Evolutionary conservation across 92 coral and sea anemone genomes (phyloP).

Genomic region (Zoanthus solanderi): DNA sequence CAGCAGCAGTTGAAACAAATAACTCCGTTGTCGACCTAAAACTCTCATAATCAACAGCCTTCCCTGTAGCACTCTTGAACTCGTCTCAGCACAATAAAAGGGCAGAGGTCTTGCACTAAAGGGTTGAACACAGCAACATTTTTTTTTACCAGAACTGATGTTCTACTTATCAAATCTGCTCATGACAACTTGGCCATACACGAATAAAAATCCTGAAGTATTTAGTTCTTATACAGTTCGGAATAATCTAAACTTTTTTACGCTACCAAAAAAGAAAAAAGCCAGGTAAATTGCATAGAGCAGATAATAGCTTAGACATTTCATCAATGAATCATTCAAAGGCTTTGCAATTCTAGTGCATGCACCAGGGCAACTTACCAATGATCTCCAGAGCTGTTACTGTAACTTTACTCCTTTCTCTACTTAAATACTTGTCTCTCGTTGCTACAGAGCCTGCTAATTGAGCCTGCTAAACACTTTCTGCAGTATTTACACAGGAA

Average conservation of each 20-base stretch:
- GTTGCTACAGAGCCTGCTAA: not conserved
- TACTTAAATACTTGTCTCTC: not conserved
- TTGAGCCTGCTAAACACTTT: not conserved
- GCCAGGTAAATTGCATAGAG: constrained; percentile 12
- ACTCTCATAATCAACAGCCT: constrained; percentile 26
- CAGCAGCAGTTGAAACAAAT: constrained; percentile 16
- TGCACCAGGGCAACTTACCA: too few relatives aligned
- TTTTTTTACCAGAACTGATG: not conserved
- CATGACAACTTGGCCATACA: not conserved
- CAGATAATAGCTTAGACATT: not conserved
- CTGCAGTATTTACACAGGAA: constrained; percentile 20
- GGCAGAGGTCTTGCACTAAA: not conserved
- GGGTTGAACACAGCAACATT: not conserved
- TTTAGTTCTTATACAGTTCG: not conserved
- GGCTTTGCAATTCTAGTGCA: too few relatives aligned
- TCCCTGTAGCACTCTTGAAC: constrained; percentile 40
- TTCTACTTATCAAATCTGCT: not conserved
- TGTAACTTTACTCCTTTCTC: not conserved
- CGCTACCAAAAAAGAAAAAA: too few relatives aligned
- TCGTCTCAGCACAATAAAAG: not conserved
- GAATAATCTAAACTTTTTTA: not conserved
- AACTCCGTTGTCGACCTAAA: constrained; percentile 49
- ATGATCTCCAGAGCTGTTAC: too few relatives aligned
- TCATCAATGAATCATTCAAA: too few relatives aligned
- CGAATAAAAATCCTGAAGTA: not conserved